Conservation (phyloP, 2,888 invertebrate species). For the Eilema sororculum region DNA sequence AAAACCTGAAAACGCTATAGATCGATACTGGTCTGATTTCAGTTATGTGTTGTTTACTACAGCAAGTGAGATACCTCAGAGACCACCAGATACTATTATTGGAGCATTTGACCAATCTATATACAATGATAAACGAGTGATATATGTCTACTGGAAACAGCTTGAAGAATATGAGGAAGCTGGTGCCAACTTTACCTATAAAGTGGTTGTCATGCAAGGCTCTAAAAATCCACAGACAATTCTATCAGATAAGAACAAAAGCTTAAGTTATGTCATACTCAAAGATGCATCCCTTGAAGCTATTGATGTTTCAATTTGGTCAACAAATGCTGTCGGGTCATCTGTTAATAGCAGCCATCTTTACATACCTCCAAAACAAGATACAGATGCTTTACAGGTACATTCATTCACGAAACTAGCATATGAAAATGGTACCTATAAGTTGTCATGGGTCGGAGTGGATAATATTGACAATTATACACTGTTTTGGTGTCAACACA, state of each 20-base stretch:
- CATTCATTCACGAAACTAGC: conserved; percentile 90
- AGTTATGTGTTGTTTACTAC: conserved; percentile 88
- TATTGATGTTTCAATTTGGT: conserved; percentile 86
- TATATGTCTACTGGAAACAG: conserved; percentile 93
- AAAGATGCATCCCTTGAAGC: conserved; percentile 78
- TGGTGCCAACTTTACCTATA: conserved; percentile 91
- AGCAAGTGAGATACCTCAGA: conserved; percentile 86
- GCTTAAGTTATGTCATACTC: conserved; percentile 88
- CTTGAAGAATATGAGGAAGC: conserved; percentile 90
- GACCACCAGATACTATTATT: conserved; percentile 90
- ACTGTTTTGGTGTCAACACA: conserved; percentile 91
- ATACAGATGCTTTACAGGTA: conserved; percentile 78
- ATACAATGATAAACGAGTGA: conserved; percentile 84
- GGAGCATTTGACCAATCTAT: conserved; percentile 91
- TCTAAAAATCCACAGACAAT: conserved; percentile 67
- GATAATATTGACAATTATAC: conserved; percentile 89
- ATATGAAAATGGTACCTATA: conserved; percentile 90
- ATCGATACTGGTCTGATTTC: conserved; percentile 91
- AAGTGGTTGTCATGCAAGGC: conserved; percentile 78
- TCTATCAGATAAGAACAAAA: conserved; percentile 83
- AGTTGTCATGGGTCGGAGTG: conserved; percentile 91
- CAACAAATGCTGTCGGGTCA: conserved; percentile 88
- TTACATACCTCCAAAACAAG: conserved; percentile 86
- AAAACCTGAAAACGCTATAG: conserved; percentile 83
- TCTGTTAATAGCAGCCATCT: conserved; percentile 87